These are phyloP conservation scores for Thecophora atra DNA, from an alignment of 2,888 invertebrate genomes.

Conservation along the genomic window DNA sequence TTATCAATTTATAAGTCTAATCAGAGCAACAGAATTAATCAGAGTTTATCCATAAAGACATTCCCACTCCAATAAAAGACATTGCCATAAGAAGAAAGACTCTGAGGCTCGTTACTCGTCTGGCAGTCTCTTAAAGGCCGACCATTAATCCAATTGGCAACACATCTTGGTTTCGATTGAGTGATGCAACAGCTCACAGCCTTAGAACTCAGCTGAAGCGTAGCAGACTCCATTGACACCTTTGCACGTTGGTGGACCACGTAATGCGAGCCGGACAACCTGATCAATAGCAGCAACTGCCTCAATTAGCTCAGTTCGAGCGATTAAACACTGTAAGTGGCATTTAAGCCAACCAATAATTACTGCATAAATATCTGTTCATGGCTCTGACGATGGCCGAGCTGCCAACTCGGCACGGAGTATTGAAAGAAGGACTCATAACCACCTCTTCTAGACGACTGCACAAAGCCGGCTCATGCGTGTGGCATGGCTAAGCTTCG, in stretches of 20 bases:
- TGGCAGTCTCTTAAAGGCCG: no score
- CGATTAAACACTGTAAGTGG: constrained; percentile 20
- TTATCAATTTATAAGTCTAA: no score
- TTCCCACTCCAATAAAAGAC: no score
- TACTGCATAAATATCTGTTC: constrained; percentile 3
- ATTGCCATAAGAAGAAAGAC: no score
- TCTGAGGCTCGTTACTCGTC: no score
- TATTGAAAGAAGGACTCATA: not conserved
- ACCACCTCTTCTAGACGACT: constrained; percentile 49
- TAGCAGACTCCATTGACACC: constrained; percentile 2
- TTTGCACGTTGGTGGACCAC: constrained; percentile 44
- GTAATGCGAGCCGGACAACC: not conserved
- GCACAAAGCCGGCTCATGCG: constrained; percentile 54
- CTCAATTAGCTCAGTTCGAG: constrained; percentile 9
- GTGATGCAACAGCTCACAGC: no score
- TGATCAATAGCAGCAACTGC: constrained; percentile 1
- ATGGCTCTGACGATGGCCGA: not conserved
- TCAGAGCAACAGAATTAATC: no score
- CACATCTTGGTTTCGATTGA: no score
- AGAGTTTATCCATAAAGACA: no score
- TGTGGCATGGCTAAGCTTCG: not conserved
- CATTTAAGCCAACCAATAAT: constrained; percentile 26
- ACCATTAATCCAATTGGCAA: no score
- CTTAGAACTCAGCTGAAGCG: not conserved
- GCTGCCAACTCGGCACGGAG: not conserved